phyloP scores from a whole-genome alignment of 92 coral and sea anemone genomes.

The Heliopora coerulea region DNA sequence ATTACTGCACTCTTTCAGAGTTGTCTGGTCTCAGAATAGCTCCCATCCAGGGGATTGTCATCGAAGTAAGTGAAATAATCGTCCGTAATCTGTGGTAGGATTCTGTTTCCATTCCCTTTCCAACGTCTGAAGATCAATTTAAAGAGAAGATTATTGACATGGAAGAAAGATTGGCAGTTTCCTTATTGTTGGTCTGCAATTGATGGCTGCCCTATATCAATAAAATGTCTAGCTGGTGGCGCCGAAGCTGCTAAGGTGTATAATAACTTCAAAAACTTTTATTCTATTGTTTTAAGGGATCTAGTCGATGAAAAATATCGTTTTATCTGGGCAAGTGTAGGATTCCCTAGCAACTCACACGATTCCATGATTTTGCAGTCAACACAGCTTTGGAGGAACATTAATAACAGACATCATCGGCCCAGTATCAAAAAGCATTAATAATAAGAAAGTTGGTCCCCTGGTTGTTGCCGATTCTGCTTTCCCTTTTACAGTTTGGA shows the following conservation, averaged over 20 bases:
- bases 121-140: constrained; percentile 11
- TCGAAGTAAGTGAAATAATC: constrained; percentile 2
- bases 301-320: constrained; percentile 33
- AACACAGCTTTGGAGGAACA: constrained; percentile 25
- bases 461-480: constrained; percentile 18
- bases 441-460: background rate
- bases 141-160: constrained; percentile 25
- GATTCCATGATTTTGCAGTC: constrained; percentile 39
- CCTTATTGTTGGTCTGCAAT: constrained; percentile 43
- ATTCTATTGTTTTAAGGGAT: constrained; percentile 32
- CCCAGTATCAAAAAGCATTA: background rate
- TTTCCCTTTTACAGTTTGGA: background rate
- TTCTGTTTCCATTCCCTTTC: constrained; percentile 17
- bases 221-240: constrained; percentile 42
- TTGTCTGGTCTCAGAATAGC: constrained; percentile 34
- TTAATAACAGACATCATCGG: constrained; percentile 5
- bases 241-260: constrained; percentile 29
- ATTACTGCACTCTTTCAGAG: constrained; percentile 34
- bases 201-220: constrained; percentile 30
- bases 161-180: constrained; percentile 42
- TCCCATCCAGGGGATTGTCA: constrained; percentile 17
- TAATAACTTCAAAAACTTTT: constrained; percentile 38
- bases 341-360: constrained; percentile 38
- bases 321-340: constrained; percentile 36
- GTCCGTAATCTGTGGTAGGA: constrained; percentile 34